These are phyloP conservation scores for Ia io DNA, from an alignment of 2,113 vertebrate genomes.

Conservation along the genomic window DNA sequence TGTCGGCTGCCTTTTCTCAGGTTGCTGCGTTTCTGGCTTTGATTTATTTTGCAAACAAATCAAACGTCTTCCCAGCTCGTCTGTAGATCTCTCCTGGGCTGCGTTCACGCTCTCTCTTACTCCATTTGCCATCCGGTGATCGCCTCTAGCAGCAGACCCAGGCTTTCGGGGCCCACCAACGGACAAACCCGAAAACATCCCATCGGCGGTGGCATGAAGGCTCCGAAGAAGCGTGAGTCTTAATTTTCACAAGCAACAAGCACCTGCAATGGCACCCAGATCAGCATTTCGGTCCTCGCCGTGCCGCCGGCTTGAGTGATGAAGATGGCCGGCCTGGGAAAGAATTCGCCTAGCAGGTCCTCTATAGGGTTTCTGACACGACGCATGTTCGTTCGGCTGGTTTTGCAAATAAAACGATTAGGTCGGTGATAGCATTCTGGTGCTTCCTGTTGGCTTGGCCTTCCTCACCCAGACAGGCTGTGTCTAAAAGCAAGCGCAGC, in stretches of 20 bases:
- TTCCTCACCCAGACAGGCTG: slow-evolving; percentile 65
- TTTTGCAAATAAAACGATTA: slow-evolving; percentile 67
- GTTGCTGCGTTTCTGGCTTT: not conserved
- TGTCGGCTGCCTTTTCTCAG: not conserved
- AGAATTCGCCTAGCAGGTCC: slow-evolving; percentile 58
- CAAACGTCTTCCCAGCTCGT: not conserved
- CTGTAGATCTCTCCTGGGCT: not conserved
- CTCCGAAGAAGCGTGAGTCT: not conserved
- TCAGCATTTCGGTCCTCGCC: slow-evolving; percentile 12
- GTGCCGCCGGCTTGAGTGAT: slow-evolving; percentile 38
- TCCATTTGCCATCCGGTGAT: not conserved
- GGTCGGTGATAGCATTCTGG: slow-evolving; percentile 65
- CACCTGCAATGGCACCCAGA: not conserved
- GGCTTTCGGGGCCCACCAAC: not conserved
- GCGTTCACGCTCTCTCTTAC: not conserved
- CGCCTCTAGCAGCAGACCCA: not conserved
- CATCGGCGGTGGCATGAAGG: slow-evolving; percentile 42
- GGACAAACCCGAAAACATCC: slow-evolving; percentile 36
- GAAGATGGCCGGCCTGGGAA: slow-evolving; percentile 63
- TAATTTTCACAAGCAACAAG: slow-evolving; percentile 31
- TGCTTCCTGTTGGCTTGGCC: slow-evolving; percentile 75
- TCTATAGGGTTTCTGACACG: not conserved
- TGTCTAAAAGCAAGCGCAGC: slow-evolving; percentile 65
- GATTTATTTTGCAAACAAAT: not conserved
- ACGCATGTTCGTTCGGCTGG: slow-evolving; percentile 55